Base-by-base conservation (phyloP, 1,140 invertebrate species). In the Lepidurus couesii region DNA sequence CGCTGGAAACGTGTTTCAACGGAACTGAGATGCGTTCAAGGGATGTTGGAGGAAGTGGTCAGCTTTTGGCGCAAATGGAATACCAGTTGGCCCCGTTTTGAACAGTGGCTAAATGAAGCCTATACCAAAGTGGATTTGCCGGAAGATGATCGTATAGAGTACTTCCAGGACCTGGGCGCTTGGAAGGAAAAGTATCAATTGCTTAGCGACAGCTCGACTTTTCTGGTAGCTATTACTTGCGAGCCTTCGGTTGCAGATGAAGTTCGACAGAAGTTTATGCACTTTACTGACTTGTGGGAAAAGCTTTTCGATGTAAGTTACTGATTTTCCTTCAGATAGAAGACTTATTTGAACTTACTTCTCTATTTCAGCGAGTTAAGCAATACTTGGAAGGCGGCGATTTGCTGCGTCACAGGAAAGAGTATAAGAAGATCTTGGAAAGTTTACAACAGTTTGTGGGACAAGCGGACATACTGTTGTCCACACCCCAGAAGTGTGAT, bases 1-100 rank as follows among this genome's bases (percentile, higher is more conserved):
- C 90, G 92, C 75, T 98, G 96, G 95, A 93, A 93, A 83, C 90
- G 90, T 81, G 90, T 97, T 1, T 94, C 95, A 3, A 94, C 93
- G 85, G 94, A 97, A 82, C 88, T 98, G 3, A 90, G 93, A 80
- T 96, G 93, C 84, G 92, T 94, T 7, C 91, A 95, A 83, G 94
- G 92, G 81, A 95, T 95, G 84, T 85, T 97, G 0, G 93, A 96
- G 85, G 93, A 97, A 86, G 92, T 95, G 0, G 89, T 95, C 7
- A 89, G 91, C 3, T 92, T 95, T 83, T 98, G 96, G 96, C 89
- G 92, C 82, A 89, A 90, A 74, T 98, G 94, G 91, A 91, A 89
- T 73, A 84, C 88, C 0, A 84, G 92, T 80, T 88, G 90, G 0
- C 89, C 91, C 74, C 90, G 92, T 80, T 91, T 98, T 80, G 90